Percentiles rank a stretch among this genome's conserved stretches.
Evolutionary conservation across 2,888 invertebrate species (phyloP).

Genomic region (Pyrochroa serraticornis): DNA sequence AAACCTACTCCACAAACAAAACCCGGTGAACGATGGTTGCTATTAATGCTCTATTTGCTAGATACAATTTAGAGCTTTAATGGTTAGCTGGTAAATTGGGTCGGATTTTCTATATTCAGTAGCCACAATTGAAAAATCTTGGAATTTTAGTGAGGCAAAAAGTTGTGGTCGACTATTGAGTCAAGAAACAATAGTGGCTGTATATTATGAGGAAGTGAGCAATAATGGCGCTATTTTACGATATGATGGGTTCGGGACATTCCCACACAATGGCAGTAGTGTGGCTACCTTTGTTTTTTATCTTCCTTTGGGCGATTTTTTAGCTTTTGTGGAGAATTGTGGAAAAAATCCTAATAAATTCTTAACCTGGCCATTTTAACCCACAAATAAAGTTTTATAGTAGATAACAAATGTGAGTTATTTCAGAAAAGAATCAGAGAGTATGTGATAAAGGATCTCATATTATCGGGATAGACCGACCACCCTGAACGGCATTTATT

Average conservation of each 20-base stretch:
- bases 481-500: conserved; percentile 40
- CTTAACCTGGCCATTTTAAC: conserved; percentile 34
- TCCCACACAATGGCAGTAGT: too few relatives aligned
- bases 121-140: too few relatives aligned
- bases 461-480: conserved; percentile 40
- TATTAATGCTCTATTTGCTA: conserved; percentile 10
- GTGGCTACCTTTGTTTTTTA: conserved; percentile 2
- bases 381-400: conserved; percentile 37
- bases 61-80: background rate
- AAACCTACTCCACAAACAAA: conserved; percentile 17
- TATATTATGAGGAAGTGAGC: too few relatives aligned
- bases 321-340: conserved; percentile 1
- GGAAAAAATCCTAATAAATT: conserved; percentile 35
- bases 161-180: too few relatives aligned
- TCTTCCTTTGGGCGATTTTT: conserved; percentile 13
- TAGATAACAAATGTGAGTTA: conserved; percentile 43
- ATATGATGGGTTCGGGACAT: too few relatives aligned
- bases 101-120: too few relatives aligned
- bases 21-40: conserved; percentile 23
- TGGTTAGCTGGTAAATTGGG: background rate
- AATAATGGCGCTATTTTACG: too few relatives aligned
- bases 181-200: too few relatives aligned
- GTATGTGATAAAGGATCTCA: conserved; percentile 43
- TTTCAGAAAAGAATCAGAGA: conserved; percentile 39
- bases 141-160: too few relatives aligned